Evolutionary conservation across 2,888 invertebrate genomes (phyloP).

Genomic region (Atrina japonica): DNA sequence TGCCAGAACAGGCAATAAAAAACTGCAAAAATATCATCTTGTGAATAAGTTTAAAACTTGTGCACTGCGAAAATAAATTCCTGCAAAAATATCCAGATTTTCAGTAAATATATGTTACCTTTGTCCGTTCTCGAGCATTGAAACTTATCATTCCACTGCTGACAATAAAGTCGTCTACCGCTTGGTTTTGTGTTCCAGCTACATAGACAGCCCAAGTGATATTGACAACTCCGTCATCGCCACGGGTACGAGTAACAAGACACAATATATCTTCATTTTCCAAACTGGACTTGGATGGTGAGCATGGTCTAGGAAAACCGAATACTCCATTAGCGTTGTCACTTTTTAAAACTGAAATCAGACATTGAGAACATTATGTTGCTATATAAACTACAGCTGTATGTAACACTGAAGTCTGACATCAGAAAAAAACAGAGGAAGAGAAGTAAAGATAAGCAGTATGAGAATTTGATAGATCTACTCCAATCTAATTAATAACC

Average conservation of each 20-base stretch:
- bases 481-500: neutral
- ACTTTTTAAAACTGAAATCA: constrained; percentile 78
- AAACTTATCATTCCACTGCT: constrained; percentile 71
- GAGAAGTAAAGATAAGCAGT: too few species aligned
- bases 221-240: constrained; percentile 73
- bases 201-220: constrained; percentile 72
- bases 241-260: constrained; percentile 67
- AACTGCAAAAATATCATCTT: too few species aligned
- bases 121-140: constrained; percentile 69
- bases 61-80: too few species aligned
- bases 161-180: constrained; percentile 67
- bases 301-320: constrained; percentile 71
- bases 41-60: too few species aligned
- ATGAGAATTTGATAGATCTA: neutral
- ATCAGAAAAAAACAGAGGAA: too few species aligned
- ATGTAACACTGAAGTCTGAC: too few species aligned
- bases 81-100: neutral
- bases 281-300: constrained; percentile 51
- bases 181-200: constrained; percentile 40
- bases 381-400: too few species aligned
- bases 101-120: constrained; percentile 52
- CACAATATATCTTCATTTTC: constrained; percentile 67
- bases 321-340: constrained; percentile 80
- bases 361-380: too few species aligned
- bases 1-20: too few species aligned